Evolutionary conservation across 2,797 vertebrate genomes (phyloP), one percentile per base, ranked within the genome.

Genomic region (Pristis pectinata): DNA sequence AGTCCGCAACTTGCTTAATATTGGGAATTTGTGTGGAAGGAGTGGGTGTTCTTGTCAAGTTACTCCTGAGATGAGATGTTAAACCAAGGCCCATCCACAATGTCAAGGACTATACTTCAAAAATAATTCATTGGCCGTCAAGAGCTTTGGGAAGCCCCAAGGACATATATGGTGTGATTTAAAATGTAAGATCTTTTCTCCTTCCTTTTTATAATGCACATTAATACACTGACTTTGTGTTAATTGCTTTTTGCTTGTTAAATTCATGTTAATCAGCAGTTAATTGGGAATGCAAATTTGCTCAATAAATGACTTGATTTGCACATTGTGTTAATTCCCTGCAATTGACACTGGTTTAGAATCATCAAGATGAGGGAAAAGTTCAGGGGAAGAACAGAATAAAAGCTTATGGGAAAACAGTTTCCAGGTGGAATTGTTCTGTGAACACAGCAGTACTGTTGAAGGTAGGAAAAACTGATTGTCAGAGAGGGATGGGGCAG

Each of bases 261-360:
- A 91, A 41, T 61, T 91, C 87, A 91, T 91, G 87, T 91, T 91
- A 91, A 91, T 91, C 87, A 91, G 61, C 6, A 67, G 87, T 67
- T 91, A 91, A 91, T 91, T 91, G 87, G 87, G 87, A 91, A 91
- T 91, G 87, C 87, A 91, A 91, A 91, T 91, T 91, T 67, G 59
- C 61, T 91, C 87, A 64, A 41, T 72, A 91, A 91, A 19, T 91
- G 87, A 67, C 87, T 91, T 91, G 87, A 91, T 91, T 91, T 67
- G 87, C 87, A 37, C 59, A 91, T 91, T 64, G 87, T 67, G 59
- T 41, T 91, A 67, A 91, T 91, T 67, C 87, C n/a, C 34, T 22
- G n/a, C 61, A 91, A 91, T 37, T 91, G 87, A 91, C 87, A 67
- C 59, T 41, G 59, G 59, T 22, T 91, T 67, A 41, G 37, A 41